These are phyloP conservation scores for Physeter macrocephalus DNA, from an alignment of 2,113 vertebrate genomes.

Conservation along the genomic window DNA sequence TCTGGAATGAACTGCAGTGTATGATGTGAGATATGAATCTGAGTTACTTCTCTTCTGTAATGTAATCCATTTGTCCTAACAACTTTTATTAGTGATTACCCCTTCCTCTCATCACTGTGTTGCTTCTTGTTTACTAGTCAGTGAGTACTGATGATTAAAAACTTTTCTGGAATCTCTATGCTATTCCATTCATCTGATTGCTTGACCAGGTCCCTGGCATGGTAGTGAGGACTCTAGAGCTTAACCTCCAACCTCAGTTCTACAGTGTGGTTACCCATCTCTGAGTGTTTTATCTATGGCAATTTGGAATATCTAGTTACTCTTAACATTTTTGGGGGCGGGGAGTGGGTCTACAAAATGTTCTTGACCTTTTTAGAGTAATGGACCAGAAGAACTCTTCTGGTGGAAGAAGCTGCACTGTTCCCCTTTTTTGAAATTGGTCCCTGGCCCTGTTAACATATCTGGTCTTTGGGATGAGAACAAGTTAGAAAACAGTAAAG, in stretches of 20 bases:
- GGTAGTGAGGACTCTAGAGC: background rate
- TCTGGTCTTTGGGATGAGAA: background rate
- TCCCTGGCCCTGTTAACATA: background rate
- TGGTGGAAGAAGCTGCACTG: background rate
- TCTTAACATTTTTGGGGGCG: background rate
- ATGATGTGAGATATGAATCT: background rate
- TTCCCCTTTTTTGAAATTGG: background rate
- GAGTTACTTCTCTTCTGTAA: background rate
- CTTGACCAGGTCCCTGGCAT: background rate
- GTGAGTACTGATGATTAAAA: background rate
- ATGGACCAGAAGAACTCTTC: background rate
- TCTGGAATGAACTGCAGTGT: background rate
- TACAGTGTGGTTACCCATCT: background rate
- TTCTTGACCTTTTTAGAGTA: background rate
- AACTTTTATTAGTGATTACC: background rate
- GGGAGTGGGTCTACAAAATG: background rate
- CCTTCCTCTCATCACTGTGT: background rate
- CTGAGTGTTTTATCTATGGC: background rate
- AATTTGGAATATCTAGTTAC: background rate
- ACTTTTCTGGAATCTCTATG: conserved; percentile 7
- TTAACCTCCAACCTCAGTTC: background rate
- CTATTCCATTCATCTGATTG: background rate
- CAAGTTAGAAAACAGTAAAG: conserved; percentile 28
- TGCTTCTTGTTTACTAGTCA: background rate
- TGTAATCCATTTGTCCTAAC: background rate